Evolutionary conservation across 1,140 invertebrate genomes (phyloP).

Genomic region (Hyposmocoma kahamanoa): DNA sequence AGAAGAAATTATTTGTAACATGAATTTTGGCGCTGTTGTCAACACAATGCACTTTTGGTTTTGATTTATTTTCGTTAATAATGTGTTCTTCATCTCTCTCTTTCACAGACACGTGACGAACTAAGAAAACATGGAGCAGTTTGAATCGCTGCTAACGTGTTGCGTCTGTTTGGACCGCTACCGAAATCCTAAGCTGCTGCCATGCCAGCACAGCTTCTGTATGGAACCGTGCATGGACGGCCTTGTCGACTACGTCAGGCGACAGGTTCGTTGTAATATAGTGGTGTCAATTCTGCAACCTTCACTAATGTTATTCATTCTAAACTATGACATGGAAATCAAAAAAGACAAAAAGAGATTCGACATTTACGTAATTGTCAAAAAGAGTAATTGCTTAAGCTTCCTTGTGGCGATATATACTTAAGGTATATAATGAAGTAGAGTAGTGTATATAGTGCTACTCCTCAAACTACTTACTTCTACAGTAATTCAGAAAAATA

Average conservation of each 20-base stretch:
- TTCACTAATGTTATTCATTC: too few relatives aligned
- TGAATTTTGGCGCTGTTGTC: neutral
- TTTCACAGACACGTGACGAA: slow-evolving; percentile 49
- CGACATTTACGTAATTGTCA: too few relatives aligned
- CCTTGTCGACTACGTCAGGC: slow-evolving; percentile 93
- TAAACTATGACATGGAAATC: too few relatives aligned
- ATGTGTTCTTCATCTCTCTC: slow-evolving; percentile 11
- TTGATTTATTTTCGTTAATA: neutral
- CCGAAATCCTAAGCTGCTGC: slow-evolving; percentile 96
- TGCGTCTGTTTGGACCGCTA: slow-evolving; percentile 98
- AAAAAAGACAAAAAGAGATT: too few relatives aligned
- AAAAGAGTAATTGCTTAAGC: too few relatives aligned
- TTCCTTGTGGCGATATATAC: too few relatives aligned
- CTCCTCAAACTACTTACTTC: too few relatives aligned
- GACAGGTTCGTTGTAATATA: too few relatives aligned
- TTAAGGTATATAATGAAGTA: too few relatives aligned
- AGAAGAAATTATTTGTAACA: neutral
- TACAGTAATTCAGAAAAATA: too few relatives aligned
- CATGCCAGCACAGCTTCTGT: slow-evolving; percentile 99
- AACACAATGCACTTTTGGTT: neutral
- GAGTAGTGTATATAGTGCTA: too few relatives aligned
- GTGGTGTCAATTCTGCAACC: too few relatives aligned
- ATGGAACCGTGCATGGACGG: slow-evolving; percentile 98
- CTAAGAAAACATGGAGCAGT: slow-evolving; percentile 88
- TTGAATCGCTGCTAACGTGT: slow-evolving; percentile 98